Evolutionary conservation across 2,797 vertebrate species (phyloP).

Genomic region (Philypnodon macrostomus): DNA sequence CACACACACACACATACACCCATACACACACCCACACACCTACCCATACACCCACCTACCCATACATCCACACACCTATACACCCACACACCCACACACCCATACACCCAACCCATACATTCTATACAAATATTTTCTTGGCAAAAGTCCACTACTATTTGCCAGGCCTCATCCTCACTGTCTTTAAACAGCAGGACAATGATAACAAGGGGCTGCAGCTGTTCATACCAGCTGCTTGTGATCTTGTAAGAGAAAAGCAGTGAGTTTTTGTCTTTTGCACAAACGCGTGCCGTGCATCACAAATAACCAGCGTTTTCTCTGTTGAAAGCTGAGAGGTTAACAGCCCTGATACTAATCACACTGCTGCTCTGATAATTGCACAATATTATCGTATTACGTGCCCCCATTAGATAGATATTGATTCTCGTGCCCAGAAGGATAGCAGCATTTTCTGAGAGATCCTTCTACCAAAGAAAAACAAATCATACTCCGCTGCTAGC

Average conservation of each 20-base stretch:
- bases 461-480: slow-evolving; percentile 29
- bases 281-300: slow-evolving; percentile 15
- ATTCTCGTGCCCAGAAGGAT: slow-evolving; percentile 48
- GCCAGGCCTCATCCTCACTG: background rate
- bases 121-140: background rate
- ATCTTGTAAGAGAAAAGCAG: too few relatives aligned
- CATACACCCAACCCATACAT: background rate
- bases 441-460: slow-evolving; percentile 34
- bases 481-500: slow-evolving; percentile 36
- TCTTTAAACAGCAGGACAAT: slow-evolving; percentile 2
- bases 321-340: slow-evolving; percentile 56
- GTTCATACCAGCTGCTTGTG: slow-evolving; percentile 1
- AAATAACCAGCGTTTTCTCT: slow-evolving; percentile 28
- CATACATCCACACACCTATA: too few relatives aligned
- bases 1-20: too few relatives aligned
- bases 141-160: background rate
- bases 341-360: slow-evolving; percentile 53
- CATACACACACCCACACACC: too few relatives aligned
- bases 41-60: too few relatives aligned
- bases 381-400: slow-evolving; percentile 59
- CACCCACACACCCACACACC: too few relatives aligned
- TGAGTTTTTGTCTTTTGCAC: slow-evolving; percentile 17
- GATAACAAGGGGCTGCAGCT: background rate
- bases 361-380: slow-evolving; percentile 53
- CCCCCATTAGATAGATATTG: slow-evolving; percentile 59